Base-by-base conservation (phyloP, 2,888 invertebrate species). In the Xanthia icteritia region DNA sequence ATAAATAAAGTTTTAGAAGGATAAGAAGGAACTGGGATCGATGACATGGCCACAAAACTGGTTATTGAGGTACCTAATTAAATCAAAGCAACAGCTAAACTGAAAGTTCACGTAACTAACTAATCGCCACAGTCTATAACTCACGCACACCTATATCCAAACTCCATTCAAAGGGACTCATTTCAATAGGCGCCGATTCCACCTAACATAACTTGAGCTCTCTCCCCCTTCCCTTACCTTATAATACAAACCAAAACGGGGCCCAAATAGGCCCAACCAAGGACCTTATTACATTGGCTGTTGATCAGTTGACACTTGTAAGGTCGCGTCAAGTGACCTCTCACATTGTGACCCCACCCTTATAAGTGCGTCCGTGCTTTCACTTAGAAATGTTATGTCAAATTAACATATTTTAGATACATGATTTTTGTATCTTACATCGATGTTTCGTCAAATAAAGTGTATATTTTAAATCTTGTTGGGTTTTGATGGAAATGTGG, bases 341-440 rank as follows among this genome's bases (percentile, higher is more conserved):
- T 83, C 67, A 54, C 77, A 70, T 45, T 79, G 75, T 72, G 84
- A 89, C 88, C 88, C 85, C 76, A 80, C 86, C 88, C 86, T 89
- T 90, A 86, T 83, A 87, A 69, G 86, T 84, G 75, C 69, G 72
- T 74, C 73, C 79, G 81, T 75, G 88, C 90, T 91, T 91, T 91
- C 89, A 89, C 91, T 89, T 86, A 77, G 76, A 85, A 85, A 86
- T 79, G 81, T 76, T 77, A 71, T 85, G 81, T 85, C 76, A 87
- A 86, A 89, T 87, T 89, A 80, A 87, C 87, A 88, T 88, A 87
- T 82, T 77, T 82, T 76, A 54, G 70, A 73, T 45, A 73, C 74
- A 73, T 66, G 42, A 70, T 58, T 79, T 77, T 67, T 70, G 73
- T 82, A 66, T 84, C 54, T 68, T 51, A 74, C 77, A 81, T 75